Percentiles rank a stretch among this genome's conserved stretches.
Conservation (phyloP, 2,797 vertebrate genomes). For the Phalloptychus januarius region DNA sequence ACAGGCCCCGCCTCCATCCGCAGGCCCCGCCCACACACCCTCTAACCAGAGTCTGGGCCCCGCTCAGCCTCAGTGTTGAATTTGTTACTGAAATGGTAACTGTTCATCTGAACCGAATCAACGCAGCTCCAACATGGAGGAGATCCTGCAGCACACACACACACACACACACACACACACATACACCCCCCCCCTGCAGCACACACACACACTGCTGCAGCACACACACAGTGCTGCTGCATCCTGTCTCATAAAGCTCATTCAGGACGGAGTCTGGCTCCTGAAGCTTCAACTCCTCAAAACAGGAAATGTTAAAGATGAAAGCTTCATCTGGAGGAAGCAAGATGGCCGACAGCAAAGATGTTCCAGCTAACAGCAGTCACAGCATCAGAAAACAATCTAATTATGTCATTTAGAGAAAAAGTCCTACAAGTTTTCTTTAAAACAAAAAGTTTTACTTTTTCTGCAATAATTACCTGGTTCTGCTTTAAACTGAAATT, state of each 20-base stretch:
- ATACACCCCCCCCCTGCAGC: too few species aligned
- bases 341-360: too few species aligned
- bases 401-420: background rate
- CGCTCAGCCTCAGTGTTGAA: slow-evolving; percentile 83
- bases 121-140: slow-evolving; percentile 40
- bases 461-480: background rate
- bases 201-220: too few species aligned
- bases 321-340: too few species aligned
- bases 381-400: too few species aligned
- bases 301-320: too few species aligned
- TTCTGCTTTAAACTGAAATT: background rate
- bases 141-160: background rate
- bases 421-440: background rate
- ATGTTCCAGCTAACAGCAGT: too few species aligned
- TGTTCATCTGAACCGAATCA: slow-evolving; percentile 87
- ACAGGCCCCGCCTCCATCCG: background rate
- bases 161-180: too few species aligned
- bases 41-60: slow-evolving; percentile 28
- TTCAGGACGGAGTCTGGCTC: too few species aligned
- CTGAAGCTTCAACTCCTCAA: too few species aligned
- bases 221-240: too few species aligned
- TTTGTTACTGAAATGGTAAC: slow-evolving; percentile 93
- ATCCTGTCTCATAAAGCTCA: too few species aligned
- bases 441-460: background rate
- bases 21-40: slow-evolving; percentile 4